Evolutionary conservation across 2,797 vertebrate species (phyloP).

Genomic region (Lutjanus argentimaculatus): DNA sequence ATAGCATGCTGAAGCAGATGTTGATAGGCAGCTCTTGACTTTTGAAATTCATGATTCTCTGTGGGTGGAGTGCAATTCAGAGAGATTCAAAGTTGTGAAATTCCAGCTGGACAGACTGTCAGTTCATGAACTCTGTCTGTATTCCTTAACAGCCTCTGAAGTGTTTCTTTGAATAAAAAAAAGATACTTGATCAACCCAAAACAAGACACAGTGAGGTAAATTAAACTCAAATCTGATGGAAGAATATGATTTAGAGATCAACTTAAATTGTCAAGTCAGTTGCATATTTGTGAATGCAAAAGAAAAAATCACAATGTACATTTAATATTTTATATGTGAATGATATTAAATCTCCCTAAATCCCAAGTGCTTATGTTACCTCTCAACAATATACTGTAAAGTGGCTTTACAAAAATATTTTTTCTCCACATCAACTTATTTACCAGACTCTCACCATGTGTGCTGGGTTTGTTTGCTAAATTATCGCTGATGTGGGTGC

Average conservation of each 20-base stretch:
- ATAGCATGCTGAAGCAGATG: not conserved
- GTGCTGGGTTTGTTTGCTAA: not conserved
- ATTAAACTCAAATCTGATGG: not conserved
- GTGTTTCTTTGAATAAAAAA: not conserved
- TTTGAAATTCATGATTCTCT: not conserved
- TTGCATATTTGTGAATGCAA: not conserved
- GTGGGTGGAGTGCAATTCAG: not conserved
- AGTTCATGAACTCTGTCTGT: not conserved
- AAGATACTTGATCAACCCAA: not conserved
- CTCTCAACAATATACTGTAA: not conserved
- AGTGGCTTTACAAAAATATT: not conserved
- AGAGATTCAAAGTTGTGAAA: not conserved
- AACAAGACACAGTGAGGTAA: not conserved
- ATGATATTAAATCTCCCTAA: not conserved
- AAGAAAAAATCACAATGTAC: not conserved
- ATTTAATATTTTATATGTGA: constrained; percentile 8
- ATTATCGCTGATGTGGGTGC: too few species aligned
- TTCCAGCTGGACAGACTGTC: not conserved
- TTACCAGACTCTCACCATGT: not conserved
- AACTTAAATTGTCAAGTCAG: not conserved
- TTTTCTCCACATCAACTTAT: too few species aligned
- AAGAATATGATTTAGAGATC: not conserved
- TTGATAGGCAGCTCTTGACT: constrained; percentile 8
- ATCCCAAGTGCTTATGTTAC: not conserved
- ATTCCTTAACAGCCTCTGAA: too few species aligned